phyloP scores from a whole-genome alignment of 2,113 vertebrate species.

The Uria lomvia region DNA sequence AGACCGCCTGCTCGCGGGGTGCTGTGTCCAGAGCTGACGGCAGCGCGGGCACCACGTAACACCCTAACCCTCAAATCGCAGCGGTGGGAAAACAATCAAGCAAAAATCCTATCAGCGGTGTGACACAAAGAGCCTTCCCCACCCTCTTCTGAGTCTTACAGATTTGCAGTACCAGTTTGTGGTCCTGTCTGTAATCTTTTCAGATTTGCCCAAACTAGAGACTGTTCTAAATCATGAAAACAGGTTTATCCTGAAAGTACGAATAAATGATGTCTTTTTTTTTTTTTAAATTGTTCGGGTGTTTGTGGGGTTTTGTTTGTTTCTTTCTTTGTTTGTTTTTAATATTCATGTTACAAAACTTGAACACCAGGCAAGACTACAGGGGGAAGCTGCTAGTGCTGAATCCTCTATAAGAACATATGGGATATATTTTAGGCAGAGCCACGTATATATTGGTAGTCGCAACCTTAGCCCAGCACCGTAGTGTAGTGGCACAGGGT shows the following conservation, averaged over 20 bases:
- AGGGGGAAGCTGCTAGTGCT: neutral
- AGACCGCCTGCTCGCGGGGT: neutral
- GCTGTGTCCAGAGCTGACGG: neutral
- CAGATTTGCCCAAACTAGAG: neutral
- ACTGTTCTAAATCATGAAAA: neutral
- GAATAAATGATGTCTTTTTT: neutral
- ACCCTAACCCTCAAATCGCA: fast-evolving
- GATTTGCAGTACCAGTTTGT: neutral
- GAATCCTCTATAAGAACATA: neutral
- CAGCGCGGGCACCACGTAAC: fast-evolving
- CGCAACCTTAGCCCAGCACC: neutral
- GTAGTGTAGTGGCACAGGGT: fast-evolving
- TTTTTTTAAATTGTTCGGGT: neutral
- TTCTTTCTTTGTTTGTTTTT: neutral
- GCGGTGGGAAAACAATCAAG: neutral
- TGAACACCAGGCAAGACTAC: neutral
- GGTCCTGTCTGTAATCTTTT: neutral
- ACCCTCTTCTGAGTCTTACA: neutral
- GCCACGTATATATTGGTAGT: too few relatives aligned
- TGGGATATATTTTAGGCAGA: neutral
- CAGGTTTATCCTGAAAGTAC: neutral
- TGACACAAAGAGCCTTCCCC: neutral
- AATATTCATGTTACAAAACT: neutral
- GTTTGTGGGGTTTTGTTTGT: neutral
- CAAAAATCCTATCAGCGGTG: neutral